These are phyloP conservation scores for Diadromus collaris DNA, from an alignment of 2,888 invertebrate species.

Conservation along the genomic window DNA sequence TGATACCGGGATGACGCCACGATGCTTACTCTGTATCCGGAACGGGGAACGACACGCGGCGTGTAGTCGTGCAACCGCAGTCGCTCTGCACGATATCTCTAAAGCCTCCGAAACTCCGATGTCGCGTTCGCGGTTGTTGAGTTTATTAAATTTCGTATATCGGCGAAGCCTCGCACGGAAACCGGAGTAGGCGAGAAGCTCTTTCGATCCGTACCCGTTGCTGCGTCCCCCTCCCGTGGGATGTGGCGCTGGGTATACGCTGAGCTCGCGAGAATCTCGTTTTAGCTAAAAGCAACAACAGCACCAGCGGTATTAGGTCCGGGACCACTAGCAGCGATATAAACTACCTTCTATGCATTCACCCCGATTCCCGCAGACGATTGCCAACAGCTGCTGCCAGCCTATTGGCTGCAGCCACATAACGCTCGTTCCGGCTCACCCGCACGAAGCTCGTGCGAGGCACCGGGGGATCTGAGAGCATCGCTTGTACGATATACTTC, in stretches of 20 bases:
- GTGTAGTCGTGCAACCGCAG: background rate
- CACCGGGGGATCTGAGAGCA: background rate
- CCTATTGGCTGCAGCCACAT: constrained; percentile 66
- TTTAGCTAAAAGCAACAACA: constrained; percentile 28
- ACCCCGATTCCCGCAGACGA: constrained; percentile 62
- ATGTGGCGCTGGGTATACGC: constrained; percentile 17
- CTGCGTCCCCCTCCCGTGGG: constrained; percentile 54
- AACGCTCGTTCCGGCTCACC: constrained; percentile 48
- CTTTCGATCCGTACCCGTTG: constrained; percentile 35
- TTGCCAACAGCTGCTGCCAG: constrained; percentile 72
- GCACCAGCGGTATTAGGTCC: constrained; percentile 19
- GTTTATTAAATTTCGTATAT: constrained; percentile 73
- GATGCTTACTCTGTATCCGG: constrained; percentile 22
- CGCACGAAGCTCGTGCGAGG: background rate
- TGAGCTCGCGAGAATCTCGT: constrained; percentile 18
- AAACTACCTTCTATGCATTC: constrained; percentile 29
- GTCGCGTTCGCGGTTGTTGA: constrained; percentile 35
- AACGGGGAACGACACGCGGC: constrained; percentile 3
- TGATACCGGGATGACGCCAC: constrained; percentile 24
- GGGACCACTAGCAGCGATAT: constrained; percentile 16
- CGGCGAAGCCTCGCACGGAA: constrained; percentile 62
- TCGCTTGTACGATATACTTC: constrained; percentile 20
- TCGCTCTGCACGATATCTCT: background rate
- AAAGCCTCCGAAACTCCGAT: background rate
- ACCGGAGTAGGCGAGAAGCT: constrained; percentile 34